These are phyloP conservation scores for Nasalis larvatus DNA, from an alignment of 2,113 vertebrate genomes.

Conservation along the genomic window DNA sequence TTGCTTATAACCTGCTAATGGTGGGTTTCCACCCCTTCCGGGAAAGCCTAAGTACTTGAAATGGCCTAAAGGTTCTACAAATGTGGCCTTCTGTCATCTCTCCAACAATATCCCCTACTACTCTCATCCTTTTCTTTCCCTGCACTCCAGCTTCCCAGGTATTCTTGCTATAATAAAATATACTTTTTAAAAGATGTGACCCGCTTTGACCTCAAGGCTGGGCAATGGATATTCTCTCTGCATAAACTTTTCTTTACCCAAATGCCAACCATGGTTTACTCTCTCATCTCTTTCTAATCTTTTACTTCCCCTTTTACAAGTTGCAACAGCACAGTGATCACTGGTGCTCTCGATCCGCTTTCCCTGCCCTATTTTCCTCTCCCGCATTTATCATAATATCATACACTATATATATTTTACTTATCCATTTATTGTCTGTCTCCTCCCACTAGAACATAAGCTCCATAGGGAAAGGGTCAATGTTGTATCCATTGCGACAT, in stretches of 20 bases:
- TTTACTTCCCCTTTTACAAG: neutral
- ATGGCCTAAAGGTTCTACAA: accelerated
- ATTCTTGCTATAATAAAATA: neutral
- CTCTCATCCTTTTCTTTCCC: neutral
- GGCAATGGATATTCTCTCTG: neutral
- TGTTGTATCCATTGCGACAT: neutral
- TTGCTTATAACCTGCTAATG: neutral
- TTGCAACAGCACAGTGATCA: neutral
- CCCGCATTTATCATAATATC: neutral
- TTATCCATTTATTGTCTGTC: neutral
- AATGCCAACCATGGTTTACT: neutral
- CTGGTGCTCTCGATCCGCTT: neutral
- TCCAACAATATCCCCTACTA: neutral
- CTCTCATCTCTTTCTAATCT: neutral
- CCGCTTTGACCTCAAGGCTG: neutral
- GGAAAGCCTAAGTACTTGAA: neutral
- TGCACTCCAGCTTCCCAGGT: too few species aligned
- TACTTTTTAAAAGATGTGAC: neutral
- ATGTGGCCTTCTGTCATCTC: neutral
- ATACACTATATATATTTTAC: neutral
- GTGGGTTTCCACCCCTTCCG: neutral
- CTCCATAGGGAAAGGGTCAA: neutral
- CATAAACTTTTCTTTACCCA: neutral
- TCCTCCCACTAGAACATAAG: neutral
- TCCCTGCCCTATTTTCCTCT: neutral